A percentile compares a stretch with the other conserved stretches of the same genome.
These are phyloP conservation scores for Synanthedon myopaeformis DNA, from an alignment of 2,888 invertebrate species.

Conservation along the genomic window DNA sequence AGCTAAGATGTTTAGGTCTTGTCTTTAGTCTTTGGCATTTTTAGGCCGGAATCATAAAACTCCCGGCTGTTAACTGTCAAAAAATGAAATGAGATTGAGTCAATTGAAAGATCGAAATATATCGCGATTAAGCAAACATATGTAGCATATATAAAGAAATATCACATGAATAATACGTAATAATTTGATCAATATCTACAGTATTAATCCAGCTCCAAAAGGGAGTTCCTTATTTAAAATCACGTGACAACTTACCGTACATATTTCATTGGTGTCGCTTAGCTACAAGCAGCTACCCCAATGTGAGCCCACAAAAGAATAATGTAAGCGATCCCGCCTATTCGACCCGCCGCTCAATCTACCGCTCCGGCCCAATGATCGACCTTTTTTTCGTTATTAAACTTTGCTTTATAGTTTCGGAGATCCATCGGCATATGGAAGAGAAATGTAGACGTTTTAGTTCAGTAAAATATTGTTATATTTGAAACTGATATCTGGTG, in stretches of 20 bases:
- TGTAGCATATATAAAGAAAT: no score
- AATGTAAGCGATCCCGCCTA: conserved; percentile 7
- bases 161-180: no score
- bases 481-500: no score
- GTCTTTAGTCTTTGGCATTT: no score
- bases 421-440: not conserved
- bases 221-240: not conserved
- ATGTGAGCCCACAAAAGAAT: conserved; percentile 4
- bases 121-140: no score
- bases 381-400: conserved; percentile 6
- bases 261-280: conserved; percentile 2
- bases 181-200: not conserved
- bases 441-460: no score
- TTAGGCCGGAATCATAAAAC: no score
- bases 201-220: not conserved
- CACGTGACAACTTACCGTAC: conserved; percentile 1
- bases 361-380: conserved; percentile 4
- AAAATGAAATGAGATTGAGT: no score
- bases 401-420: conserved; percentile 1
- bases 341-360: conserved; percentile 7
- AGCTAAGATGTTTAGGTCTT: no score
- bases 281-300: not conserved
- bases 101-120: no score
- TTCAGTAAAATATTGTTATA: no score
- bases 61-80: no score